Percentiles rank a stretch among this genome's conserved stretches.
phyloP scores from a whole-genome alignment of 2,888 invertebrate species.

The Colletes collaris region DNA sequence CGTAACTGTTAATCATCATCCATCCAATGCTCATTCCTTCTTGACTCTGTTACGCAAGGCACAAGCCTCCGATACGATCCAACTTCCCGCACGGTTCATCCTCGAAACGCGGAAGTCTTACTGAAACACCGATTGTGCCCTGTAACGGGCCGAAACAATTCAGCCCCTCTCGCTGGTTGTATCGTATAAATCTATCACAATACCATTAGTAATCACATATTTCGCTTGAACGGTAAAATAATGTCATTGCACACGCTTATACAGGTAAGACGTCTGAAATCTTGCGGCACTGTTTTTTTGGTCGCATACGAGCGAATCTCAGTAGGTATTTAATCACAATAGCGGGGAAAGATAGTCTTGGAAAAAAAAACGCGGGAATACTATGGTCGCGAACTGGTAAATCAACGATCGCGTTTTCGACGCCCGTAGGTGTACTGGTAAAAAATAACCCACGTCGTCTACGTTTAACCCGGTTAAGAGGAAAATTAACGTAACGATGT shows the following conservation, averaged over 20 bases:
- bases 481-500: slow-evolving; percentile 27
- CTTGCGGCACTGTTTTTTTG: not conserved
- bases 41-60: slow-evolving; percentile 45
- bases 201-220: slow-evolving; percentile 13
- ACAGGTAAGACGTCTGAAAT: not conserved
- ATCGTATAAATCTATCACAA: slow-evolving; percentile 29
- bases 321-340: not conserved
- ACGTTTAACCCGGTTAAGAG: not conserved
- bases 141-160: slow-evolving; percentile 7
- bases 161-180: not conserved
- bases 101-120: not conserved
- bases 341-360: not conserved
- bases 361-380: slow-evolving; percentile 19
- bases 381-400: not conserved
- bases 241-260: slow-evolving; percentile 33
- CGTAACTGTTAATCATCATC: slow-evolving; percentile 20
- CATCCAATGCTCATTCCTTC: not conserved
- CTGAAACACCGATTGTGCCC: not conserved
- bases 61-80: slow-evolving; percentile 40
- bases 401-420: slow-evolving; percentile 17
- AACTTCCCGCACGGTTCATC: not conserved
- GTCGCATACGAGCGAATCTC: not conserved
- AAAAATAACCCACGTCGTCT: not conserved
- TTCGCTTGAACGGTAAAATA: slow-evolving; percentile 21
- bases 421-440: not conserved